Evolutionary conservation across 2,797 vertebrate species (phyloP).

Genomic region (Rhincodon typus): DNA sequence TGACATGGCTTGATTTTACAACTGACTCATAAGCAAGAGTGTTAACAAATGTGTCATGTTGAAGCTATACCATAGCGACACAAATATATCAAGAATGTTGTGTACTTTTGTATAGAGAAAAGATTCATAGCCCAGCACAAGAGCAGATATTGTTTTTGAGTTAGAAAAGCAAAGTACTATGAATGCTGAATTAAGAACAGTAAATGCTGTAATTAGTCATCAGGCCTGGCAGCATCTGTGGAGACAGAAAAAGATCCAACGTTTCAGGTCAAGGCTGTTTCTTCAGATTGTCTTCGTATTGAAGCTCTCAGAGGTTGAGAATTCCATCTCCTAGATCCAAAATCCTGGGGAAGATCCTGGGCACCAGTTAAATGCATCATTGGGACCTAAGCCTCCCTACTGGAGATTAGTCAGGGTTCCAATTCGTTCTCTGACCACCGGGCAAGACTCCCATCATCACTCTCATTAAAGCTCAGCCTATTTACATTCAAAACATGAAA

Average conservation of each 20-base stretch:
- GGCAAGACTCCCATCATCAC: too few relatives aligned
- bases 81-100: background rate
- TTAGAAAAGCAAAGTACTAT: background rate
- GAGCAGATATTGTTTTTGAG: background rate
- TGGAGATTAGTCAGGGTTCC: too few relatives aligned
- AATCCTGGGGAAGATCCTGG: too few relatives aligned
- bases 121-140: background rate
- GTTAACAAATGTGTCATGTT: background rate
- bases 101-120: background rate
- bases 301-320: too few relatives aligned
- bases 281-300: background rate
- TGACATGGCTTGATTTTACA: background rate
- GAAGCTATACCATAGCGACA: background rate
- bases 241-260: background rate
- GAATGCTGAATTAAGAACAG: background rate
- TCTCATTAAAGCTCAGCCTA: too few relatives aligned
- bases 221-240: too few relatives aligned
- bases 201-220: background rate
- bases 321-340: too few relatives aligned
- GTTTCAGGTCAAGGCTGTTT: background rate
- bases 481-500: background rate
- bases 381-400: too few relatives aligned
- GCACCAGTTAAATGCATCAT: too few relatives aligned
- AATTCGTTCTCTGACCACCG: too few relatives aligned
- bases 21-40: background rate